These are phyloP conservation scores for Sardina pilchardus DNA, from an alignment of 2,113 vertebrate genomes.

Conservation along the genomic window DNA sequence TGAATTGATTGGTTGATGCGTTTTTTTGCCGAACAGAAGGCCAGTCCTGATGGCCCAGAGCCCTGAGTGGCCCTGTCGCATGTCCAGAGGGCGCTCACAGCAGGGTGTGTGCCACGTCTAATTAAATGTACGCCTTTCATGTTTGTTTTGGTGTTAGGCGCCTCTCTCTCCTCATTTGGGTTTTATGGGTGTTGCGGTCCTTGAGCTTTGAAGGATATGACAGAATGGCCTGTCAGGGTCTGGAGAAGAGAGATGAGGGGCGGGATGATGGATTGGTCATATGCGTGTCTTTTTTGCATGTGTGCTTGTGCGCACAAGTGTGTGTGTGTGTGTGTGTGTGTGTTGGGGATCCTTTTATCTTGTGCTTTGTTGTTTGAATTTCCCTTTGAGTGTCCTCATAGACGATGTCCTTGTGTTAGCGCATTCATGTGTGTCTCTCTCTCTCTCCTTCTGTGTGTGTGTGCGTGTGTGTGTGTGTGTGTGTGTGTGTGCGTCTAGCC, in stretches of 20 bases:
- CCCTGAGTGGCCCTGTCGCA: not conserved
- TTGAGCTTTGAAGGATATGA: conserved; percentile 41
- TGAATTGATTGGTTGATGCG: not conserved
- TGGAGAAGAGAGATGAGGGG: conserved; percentile 41
- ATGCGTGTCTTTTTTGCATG: conserved; percentile 16
- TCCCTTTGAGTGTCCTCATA: not conserved
- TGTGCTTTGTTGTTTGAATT: not conserved
- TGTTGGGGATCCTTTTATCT: not conserved
- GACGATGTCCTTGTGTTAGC: not conserved
- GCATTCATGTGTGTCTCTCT: not conserved
- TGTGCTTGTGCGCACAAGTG: not conserved
- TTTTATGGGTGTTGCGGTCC: conserved; percentile 31
- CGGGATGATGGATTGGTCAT: conserved; percentile 39
- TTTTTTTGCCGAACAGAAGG: not conserved
- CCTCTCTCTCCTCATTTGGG: conserved; percentile 40
- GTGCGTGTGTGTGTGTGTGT: not conserved
- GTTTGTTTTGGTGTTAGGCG: not conserved
- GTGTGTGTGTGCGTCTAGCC: conserved; percentile 21
- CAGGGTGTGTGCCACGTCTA: conserved; percentile 42
- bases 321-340: conserved; percentile 17
- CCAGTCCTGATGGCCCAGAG: not conserved
- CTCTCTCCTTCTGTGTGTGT: not conserved
- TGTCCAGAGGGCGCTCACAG: not conserved
- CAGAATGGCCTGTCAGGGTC: conserved; percentile 24
- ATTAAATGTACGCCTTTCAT: conserved; percentile 42